phyloP scores from a whole-genome alignment of 2,797 vertebrate genomes.

The Brachyrhaphis roseni region DNA sequence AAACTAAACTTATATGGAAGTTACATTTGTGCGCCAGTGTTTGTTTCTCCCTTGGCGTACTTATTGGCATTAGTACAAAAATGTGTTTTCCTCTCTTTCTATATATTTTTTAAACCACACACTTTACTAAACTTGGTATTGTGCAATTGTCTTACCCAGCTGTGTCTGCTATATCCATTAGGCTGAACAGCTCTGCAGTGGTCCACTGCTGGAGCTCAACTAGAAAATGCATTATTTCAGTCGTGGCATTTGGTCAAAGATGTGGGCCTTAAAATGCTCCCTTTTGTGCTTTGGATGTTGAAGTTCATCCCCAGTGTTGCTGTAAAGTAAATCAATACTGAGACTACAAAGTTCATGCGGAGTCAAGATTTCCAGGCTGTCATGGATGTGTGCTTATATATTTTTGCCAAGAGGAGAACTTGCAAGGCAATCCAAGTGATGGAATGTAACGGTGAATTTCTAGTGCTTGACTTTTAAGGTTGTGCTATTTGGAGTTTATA shows the following conservation, averaged over 20 bases:
- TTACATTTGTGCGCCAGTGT: conserved; percentile 17
- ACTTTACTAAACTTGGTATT: conserved; percentile 64
- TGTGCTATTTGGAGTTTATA: conserved; percentile 36
- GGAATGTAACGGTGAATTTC: conserved; percentile 34
- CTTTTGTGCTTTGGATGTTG: conserved; percentile 60
- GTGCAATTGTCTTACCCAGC: conserved; percentile 66
- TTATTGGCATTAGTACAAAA: conserved; percentile 32
- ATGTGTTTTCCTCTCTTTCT: conserved; percentile 29
- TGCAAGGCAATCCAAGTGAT: conserved; percentile 34
- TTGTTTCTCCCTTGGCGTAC: conserved; percentile 46
- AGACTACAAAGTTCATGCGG: conserved; percentile 56
- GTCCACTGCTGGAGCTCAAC: conserved; percentile 61
- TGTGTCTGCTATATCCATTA: conserved; percentile 77
- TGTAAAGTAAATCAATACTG: conserved; percentile 63
- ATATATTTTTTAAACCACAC: conserved; percentile 42
- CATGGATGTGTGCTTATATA: conserved; percentile 45
- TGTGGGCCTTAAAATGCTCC: conserved; percentile 65
- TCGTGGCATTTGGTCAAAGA: conserved; percentile 71
- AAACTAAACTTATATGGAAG: conserved; percentile 15
- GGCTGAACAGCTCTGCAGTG: conserved; percentile 59
- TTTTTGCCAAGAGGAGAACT: conserved; percentile 48
- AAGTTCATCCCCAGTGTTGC: conserved; percentile 62
- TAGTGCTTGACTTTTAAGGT: conserved; percentile 30
- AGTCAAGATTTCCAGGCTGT: conserved; percentile 57
- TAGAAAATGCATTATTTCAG: conserved; percentile 70